phyloP scores from a whole-genome alignment of 1,140 invertebrate genomes.

The Nephila pilipes region DNA sequence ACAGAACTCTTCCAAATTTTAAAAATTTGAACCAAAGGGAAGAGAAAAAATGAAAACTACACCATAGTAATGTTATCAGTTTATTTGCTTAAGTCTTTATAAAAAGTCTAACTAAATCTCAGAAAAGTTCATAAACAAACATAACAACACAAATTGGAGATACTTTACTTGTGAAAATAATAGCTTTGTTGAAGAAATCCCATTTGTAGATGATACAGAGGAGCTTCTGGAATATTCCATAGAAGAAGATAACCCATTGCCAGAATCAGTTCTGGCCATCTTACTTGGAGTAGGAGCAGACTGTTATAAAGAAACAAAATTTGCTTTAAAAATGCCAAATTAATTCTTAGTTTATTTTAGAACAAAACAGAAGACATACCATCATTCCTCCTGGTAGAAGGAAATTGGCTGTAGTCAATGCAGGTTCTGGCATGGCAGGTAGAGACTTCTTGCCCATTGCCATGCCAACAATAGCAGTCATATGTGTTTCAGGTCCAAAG shows the following conservation, averaged over 20 bases:
- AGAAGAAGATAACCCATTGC: slow-evolving; percentile 66
- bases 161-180: slow-evolving; percentile 52
- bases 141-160: neutral
- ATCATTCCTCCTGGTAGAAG: slow-evolving; percentile 90
- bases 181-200: slow-evolving; percentile 20
- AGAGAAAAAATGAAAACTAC: too few relatives aligned
- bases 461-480: slow-evolving; percentile 99
- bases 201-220: slow-evolving; percentile 46
- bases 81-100: neutral
- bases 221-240: slow-evolving; percentile 66
- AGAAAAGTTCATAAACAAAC: neutral
- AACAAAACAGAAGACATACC: slow-evolving; percentile 18
- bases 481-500: slow-evolving; percentile 99
- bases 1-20: too few relatives aligned
- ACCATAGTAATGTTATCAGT: too few relatives aligned
- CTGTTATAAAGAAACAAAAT: neutral
- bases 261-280: slow-evolving; percentile 58
- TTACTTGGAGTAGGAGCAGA: slow-evolving; percentile 40
- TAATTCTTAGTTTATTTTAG: neutral
- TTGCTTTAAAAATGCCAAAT: neutral
- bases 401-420: slow-evolving; percentile 95
- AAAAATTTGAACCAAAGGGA: too few relatives aligned
- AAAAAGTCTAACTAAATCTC: neutral
- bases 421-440: slow-evolving; percentile 86
- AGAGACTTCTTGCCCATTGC: slow-evolving; percentile 95